These are phyloP conservation scores for Eupithecia vulgata DNA, from an alignment of 2,888 invertebrate species.

Conservation along the genomic window DNA sequence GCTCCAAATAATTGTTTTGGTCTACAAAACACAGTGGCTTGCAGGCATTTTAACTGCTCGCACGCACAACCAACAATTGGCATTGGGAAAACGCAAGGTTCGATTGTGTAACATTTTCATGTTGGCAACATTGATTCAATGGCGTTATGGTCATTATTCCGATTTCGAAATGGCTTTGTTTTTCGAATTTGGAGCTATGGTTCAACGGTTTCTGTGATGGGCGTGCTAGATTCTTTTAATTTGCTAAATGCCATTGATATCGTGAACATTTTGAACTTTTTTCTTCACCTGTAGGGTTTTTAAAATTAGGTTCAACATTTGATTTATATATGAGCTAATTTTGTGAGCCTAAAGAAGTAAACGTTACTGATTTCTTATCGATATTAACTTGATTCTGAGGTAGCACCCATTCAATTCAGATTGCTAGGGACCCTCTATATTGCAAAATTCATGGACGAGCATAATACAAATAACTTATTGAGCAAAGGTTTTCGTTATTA, in stretches of 20 bases:
- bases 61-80: conserved; percentile 34
- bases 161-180: conserved; percentile 54
- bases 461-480: too few relatives aligned
- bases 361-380: not conserved
- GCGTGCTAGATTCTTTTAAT: conserved; percentile 9
- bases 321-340: not conserved
- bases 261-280: not conserved
- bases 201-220: conserved; percentile 4
- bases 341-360: not conserved
- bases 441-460: too few relatives aligned
- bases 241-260: not conserved
- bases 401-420: not conserved
- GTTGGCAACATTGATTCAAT: conserved; percentile 53
- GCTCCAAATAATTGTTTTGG: conserved; percentile 34
- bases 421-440: too few relatives aligned
- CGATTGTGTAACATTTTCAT: conserved; percentile 49
- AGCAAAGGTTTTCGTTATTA: too few relatives aligned
- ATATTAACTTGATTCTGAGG: too few relatives aligned
- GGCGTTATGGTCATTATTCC: conserved; percentile 52
- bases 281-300: not conserved
- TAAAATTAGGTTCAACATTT: not conserved
- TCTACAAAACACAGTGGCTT: conserved; percentile 48
- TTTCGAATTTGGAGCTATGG: conserved; percentile 24
- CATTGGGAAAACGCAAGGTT: conserved; percentile 47
- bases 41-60: conserved; percentile 46